Base-by-base conservation (phyloP, 2,797 vertebrate genomes). In the Gorsachius magnificus region DNA sequence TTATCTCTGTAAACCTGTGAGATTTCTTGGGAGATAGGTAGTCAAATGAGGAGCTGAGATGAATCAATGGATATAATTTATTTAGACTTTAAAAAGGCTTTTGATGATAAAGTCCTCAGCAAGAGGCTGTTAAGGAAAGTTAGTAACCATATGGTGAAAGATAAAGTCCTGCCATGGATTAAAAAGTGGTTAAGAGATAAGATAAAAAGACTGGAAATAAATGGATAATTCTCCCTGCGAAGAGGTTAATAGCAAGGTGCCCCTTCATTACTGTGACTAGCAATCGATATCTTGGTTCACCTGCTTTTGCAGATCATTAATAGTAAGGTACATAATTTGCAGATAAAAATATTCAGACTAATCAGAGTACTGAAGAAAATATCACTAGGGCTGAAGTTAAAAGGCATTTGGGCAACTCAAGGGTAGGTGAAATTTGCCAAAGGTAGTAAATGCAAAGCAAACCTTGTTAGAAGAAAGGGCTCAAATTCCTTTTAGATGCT, bases 181-280 rank as follows among this genome's bases (percentile, higher is more conserved):
- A 97, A 96, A 97, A 97, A 95, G 94, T 95, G 94, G 94, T 96
- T 95, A 95, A 95, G 92, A 97, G 96, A 97, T 97, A 97, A 97
- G 96, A 97, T 96, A 93, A 95, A 94, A 95, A 95, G 92, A 87
- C 78, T 95, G 92, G 90, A 94, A 96, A 96, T 96, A 95, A 97
- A 97, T 12, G 84, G 90, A 82, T 95, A 96, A 93, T 96, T 97
- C 96, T 97, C 92, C 72, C 87, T 91, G 79, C 79, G 71, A 96
- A 93, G 90, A 92, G 96, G 96, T 97, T 97, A 97, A 97, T 96
- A 96, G 95, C 92, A 96, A 96, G 92, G 65, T 96, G 92, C 96
- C 95, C 96, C 92, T 94, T 94, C 94, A 92, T 96, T 95, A 94
- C 66, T 41, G 61, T 10, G 29, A 83, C 82, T 58, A 66, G 87